Evolutionary conservation across 2,797 vertebrate species (phyloP), one percentile per base, ranked within the genome.

Genomic region (Synaphobranchus kaupii): DNA sequence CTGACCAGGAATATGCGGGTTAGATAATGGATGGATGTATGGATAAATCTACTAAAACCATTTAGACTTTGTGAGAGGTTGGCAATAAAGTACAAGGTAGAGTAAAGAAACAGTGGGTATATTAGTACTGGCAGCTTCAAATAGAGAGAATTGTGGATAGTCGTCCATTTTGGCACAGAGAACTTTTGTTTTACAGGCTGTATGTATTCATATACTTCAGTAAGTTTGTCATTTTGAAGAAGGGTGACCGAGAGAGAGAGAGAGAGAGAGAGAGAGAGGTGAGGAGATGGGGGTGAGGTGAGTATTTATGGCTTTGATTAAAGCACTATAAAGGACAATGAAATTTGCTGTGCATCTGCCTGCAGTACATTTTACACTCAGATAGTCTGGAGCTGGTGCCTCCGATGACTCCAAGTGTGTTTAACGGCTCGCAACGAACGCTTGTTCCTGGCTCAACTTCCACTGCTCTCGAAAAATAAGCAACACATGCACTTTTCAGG

Each of bases 301-400:
- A 50, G 78, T 81, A 81, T 81, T 81, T 81, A 81, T 81, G 78
- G 44, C 31, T 81, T 50, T 50, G 20, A 81, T 81, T 81, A 81
- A 81, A 81, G 78, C 20, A 9, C 44, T 50, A 48, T 81, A 81
- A 81, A 81, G 78, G 78, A 48, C 47, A 25, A 50, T 31, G 78
- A 50, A 48, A 81, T 81, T 9, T 81, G 34, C 76, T 5, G 13
- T 4, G 13, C 13, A 9, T 47, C 76, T 20, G 76, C 17, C 39
- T 44, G 76, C 76, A 80, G 39, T 31, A 76, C 3, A 80, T 80
- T 80, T 71, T 25, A 80, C 39, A 80, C 34, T 80, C 34, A 5
- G 39, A 44, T 22, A 48, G 76, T 6, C 78, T 39, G 44, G 44
- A 48, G 34, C 78, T 25, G 22, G 39, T 44, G 6, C 3, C 17